Evolutionary conservation across 2,113 vertebrate genomes (phyloP).

Genomic region (Engraulis encrasicolus): DNA sequence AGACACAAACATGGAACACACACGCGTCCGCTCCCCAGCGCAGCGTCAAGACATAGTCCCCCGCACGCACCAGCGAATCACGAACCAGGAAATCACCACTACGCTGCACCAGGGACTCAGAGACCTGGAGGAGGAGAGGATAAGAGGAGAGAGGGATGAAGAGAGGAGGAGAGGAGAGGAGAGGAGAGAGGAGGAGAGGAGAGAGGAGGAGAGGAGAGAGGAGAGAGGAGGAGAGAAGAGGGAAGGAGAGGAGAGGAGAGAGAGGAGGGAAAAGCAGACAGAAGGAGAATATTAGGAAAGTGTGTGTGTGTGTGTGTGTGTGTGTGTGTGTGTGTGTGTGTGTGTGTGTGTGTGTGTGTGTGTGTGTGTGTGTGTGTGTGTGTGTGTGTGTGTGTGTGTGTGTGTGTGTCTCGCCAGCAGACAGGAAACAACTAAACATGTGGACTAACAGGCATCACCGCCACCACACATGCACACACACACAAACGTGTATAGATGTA

Average conservation of each 20-base stretch:
- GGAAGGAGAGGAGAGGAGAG: background rate
- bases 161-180: background rate
- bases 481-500: too few species aligned
- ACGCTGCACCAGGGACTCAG: slow-evolving; percentile 88
- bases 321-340: too few species aligned
- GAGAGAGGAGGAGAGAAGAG: background rate
- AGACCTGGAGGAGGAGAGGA: slow-evolving; percentile 75
- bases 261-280: too few species aligned
- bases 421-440: too few species aligned
- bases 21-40: slow-evolving; percentile 91
- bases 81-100: slow-evolving; percentile 94
- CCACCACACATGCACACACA: too few species aligned
- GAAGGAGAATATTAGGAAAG: too few species aligned
- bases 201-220: background rate
- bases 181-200: background rate
- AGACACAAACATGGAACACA: slow-evolving; percentile 96
- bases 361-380: too few species aligned
- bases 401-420: too few species aligned
- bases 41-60: slow-evolving; percentile 92
- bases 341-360: too few species aligned
- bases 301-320: too few species aligned
- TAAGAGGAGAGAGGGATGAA: background rate
- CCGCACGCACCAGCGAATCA: slow-evolving; percentile 88
- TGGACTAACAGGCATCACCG: too few species aligned
- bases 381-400: too few species aligned